Evolutionary conservation across 1,140 invertebrate species (phyloP).

Genomic region (Drosophila obscura): DNA sequence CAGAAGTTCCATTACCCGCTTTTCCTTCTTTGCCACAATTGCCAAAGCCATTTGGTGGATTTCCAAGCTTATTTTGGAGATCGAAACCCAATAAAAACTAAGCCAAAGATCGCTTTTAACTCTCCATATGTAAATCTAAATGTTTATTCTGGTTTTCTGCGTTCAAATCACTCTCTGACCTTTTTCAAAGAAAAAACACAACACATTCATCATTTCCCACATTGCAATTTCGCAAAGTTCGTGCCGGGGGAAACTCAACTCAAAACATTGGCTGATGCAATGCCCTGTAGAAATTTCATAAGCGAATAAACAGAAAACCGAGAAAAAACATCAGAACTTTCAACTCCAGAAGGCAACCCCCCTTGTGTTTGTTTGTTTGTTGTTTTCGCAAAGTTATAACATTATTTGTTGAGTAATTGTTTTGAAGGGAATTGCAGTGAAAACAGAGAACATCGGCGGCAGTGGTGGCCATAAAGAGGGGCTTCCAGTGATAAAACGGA

Average conservation of each 20-base stretch:
- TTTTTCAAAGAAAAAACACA: constrained; percentile 21
- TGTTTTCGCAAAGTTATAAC: constrained; percentile 4
- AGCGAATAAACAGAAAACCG: constrained; percentile 1
- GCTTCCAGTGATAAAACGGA: constrained; percentile 13
- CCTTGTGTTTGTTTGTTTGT: constrained; percentile 11
- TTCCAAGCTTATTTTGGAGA: not conserved
- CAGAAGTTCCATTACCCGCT: not conserved
- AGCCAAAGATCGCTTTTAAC: not conserved
- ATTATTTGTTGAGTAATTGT: not conserved
- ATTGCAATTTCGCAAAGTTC: constrained; percentile 42
- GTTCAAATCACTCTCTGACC: constrained; percentile 25
- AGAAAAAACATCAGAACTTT: constrained; percentile 23
- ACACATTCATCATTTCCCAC: constrained; percentile 38
- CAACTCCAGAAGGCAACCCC: constrained; percentile 16
- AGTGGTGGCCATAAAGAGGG: not conserved
- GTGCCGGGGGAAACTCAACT: constrained; percentile 24
- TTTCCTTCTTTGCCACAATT: not conserved
- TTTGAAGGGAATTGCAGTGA: not conserved
- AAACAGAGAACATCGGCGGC: no score
- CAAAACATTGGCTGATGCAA: constrained; percentile 45
- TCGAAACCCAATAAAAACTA: not conserved
- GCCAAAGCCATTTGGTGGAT: not conserved
- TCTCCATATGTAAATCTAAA: not conserved
- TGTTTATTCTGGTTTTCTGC: constrained; percentile 16
- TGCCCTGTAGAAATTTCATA: constrained; percentile 24